Percentiles rank a stretch among this genome's conserved stretches.
phyloP scores from a whole-genome alignment of 2,888 invertebrate species.

The Tenthredo distinguenda region DNA sequence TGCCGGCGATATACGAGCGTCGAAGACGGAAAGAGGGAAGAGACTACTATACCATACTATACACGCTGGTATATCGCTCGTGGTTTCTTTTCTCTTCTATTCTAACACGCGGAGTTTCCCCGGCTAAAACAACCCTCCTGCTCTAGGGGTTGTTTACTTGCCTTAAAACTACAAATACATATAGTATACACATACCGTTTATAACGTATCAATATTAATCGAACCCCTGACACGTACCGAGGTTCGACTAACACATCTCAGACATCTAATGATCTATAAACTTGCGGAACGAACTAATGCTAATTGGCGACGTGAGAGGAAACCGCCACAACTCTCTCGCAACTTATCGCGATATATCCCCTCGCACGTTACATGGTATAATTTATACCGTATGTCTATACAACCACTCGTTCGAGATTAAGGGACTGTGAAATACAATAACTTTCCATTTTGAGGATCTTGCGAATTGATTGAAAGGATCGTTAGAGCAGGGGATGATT shows the following conservation, averaged over 20 bases:
- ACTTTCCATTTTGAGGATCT: not conserved
- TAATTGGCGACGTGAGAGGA: not conserved
- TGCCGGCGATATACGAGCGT: not conserved
- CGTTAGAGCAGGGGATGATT: not conserved
- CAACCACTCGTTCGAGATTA: not conserved
- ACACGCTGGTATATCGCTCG: not conserved
- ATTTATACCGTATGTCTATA: not conserved
- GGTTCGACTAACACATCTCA: not conserved
- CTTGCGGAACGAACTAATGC: not conserved
- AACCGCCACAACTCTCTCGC: not conserved
- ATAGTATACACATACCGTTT: not conserved
- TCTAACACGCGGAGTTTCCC: not conserved
- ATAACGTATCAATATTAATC: not conserved
- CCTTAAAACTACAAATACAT: not conserved
- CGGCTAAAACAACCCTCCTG: not conserved
- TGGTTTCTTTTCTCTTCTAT: conserved; percentile 23
- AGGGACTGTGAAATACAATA: not conserved
- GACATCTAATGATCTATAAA: not conserved
- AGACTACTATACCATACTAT: not conserved
- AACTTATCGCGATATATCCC: not conserved
- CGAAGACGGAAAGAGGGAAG: not conserved
- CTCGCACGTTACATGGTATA: not conserved
- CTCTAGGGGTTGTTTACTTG: not conserved
- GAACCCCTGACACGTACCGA: not conserved
- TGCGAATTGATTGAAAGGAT: not conserved